Evolutionary conservation across 2,888 invertebrate species (phyloP).

Genomic region (Brenthis ino): DNA sequence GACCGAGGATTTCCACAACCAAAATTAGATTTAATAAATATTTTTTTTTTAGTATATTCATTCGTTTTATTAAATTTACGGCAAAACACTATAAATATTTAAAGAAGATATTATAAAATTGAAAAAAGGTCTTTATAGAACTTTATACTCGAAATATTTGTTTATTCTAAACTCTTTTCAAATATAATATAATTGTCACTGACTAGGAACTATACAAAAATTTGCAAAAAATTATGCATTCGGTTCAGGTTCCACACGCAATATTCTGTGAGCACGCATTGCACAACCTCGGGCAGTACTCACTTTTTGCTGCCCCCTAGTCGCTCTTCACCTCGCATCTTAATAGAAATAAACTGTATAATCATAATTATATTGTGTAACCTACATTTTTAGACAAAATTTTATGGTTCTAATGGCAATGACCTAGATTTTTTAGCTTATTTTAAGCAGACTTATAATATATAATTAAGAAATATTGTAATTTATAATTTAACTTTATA

Average conservation of each 20-base stretch:
- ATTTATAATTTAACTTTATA: too few relatives aligned
- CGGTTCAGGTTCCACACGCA: slow-evolving; percentile 26
- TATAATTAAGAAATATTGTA: too few relatives aligned
- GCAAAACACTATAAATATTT: too few relatives aligned
- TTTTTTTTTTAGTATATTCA: slow-evolving; percentile 16
- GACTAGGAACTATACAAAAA: slow-evolving; percentile 7
- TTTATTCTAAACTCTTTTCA: too few relatives aligned
- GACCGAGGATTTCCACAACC: slow-evolving; percentile 37
- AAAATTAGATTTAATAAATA: slow-evolving; percentile 40
- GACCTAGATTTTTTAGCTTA: background rate
- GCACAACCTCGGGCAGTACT: background rate
- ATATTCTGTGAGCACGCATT: slow-evolving; percentile 11
- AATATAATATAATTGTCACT: slow-evolving; percentile 2
- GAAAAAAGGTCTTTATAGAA: too few relatives aligned
- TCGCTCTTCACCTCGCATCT: background rate
- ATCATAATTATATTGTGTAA: slow-evolving; percentile 1
- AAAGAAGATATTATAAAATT: too few relatives aligned
- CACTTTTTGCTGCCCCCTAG: background rate
- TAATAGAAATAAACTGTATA: slow-evolving; percentile 2
- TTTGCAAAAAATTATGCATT: slow-evolving; percentile 19
- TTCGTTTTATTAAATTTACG: slow-evolving; percentile 21
- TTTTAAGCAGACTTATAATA: background rate
- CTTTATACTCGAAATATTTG: too few relatives aligned
- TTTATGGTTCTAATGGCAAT: slow-evolving; percentile 6
- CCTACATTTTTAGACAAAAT: background rate